phyloP scores from a whole-genome alignment of 2,113 vertebrate genomes.

The Centropus unirufus region DNA sequence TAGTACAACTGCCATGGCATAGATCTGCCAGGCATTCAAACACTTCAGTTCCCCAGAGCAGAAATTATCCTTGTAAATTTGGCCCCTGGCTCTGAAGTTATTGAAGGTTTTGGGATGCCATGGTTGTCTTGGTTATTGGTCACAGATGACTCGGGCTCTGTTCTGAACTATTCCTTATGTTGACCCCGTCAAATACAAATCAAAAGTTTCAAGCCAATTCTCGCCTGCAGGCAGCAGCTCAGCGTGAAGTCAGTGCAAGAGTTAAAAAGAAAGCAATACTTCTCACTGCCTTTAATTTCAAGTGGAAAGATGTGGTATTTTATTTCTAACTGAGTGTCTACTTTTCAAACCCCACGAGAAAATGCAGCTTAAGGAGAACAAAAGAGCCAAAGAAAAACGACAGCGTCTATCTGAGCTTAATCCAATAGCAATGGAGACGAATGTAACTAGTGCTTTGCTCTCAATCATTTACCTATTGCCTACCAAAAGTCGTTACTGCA shows the following conservation, averaged over 20 bases:
- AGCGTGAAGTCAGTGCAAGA: background rate
- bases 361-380: conserved; percentile 9
- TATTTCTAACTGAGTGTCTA: background rate
- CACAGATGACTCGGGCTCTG: background rate
- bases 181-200: background rate
- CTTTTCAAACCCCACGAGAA: conserved; percentile 18
- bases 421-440: background rate
- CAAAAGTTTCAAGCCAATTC: background rate
- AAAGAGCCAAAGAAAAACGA: background rate
- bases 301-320: background rate
- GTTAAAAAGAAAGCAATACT: background rate
- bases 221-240: background rate
- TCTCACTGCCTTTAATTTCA: background rate
- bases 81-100: background rate
- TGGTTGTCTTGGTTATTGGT: too few species aligned
- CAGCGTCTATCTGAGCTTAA: background rate
- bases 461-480: conserved; percentile 69
- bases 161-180: background rate
- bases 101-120: background rate
- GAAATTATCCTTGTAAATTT: background rate
- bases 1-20: accelerated
- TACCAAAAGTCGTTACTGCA: background rate
- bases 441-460: conserved; percentile 61
- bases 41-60: background rate
- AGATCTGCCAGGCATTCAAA: background rate